phyloP scores from a whole-genome alignment of 2,888 invertebrate species.

The Drosophila phalerata region DNA sequence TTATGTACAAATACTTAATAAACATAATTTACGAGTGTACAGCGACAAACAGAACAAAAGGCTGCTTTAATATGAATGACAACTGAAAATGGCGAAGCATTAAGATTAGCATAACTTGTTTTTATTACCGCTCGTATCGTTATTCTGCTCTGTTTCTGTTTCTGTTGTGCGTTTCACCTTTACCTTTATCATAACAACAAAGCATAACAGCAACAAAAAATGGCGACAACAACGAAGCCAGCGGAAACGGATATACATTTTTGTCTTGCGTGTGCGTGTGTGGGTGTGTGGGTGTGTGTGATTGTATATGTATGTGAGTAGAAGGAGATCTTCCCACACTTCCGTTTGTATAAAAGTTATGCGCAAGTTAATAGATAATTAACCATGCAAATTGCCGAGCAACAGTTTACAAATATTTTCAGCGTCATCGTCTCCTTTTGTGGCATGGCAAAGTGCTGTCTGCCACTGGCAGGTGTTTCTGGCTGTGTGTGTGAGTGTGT shows the following conservation, averaged over 20 bases:
- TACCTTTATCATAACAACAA: conserved; percentile 46
- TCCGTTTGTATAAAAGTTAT: conserved; percentile 67
- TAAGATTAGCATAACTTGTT: conserved; percentile 75
- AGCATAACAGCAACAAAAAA: conserved; percentile 32
- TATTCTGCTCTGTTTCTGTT: conserved; percentile 13
- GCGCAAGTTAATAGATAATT: conserved; percentile 80
- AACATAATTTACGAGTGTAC: conserved; percentile 59
- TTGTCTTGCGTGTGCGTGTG: conserved; percentile 38
- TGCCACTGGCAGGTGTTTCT: conserved; percentile 24
- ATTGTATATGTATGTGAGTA: conserved; percentile 32
- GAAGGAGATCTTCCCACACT: conserved; percentile 16
- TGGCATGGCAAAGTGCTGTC: conserved; percentile 23
- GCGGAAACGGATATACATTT: conserved; percentile 71
- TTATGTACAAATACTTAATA: conserved; percentile 77
- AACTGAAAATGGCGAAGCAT: conserved; percentile 62
- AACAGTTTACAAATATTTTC: conserved; percentile 78
- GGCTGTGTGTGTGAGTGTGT: conserved; percentile 14
- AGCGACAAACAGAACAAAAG: conserved; percentile 47
- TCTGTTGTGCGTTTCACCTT: conserved; percentile 44
- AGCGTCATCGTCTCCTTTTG: conserved; percentile 42
- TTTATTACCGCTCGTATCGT: conserved; percentile 45
- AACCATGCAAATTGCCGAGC: conserved; percentile 79
- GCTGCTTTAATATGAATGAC: conserved; percentile 55
- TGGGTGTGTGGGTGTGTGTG: conserved; percentile 14
- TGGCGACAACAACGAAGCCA: conserved; percentile 31